A percentile compares a stretch with the other conserved stretches of the same genome.
Conservation (phyloP, 1,140 invertebrate genomes). For the Drosophila yakuba region DNA sequence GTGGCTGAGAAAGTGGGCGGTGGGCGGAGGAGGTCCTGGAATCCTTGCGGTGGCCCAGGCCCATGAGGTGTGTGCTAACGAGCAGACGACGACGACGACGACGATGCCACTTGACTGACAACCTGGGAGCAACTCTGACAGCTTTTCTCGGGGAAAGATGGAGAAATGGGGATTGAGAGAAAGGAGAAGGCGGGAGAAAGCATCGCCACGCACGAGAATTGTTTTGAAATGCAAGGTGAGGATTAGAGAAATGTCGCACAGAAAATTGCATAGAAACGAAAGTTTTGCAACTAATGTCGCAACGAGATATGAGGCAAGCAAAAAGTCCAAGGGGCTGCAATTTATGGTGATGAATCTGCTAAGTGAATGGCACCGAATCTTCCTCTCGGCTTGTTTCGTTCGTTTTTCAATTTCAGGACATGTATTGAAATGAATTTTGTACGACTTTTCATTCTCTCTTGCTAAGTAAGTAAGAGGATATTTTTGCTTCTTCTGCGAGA, state of each 20-base stretch:
- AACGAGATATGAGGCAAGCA: slow-evolving; percentile 24
- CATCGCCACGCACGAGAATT: slow-evolving; percentile 62
- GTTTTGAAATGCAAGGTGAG: slow-evolving; percentile 75
- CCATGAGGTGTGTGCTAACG: slow-evolving; percentile 71
- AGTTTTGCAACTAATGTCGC: slow-evolving; percentile 64
- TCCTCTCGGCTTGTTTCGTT: slow-evolving; percentile 5
- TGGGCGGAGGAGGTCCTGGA: not conserved
- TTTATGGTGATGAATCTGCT: slow-evolving; percentile 42
- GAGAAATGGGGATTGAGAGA: not conserved
- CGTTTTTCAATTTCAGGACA: slow-evolving; percentile 3
- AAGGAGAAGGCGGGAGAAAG: not conserved
- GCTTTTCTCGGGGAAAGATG: slow-evolving; percentile 16
- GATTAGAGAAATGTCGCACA: slow-evolving; percentile 69
- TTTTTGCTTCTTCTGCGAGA: not conserved
- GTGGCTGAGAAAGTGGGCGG: not conserved
- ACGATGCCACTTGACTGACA: slow-evolving; percentile 77
- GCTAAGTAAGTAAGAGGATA: not conserved
- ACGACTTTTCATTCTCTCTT: not conserved
- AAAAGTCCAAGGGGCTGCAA: slow-evolving; percentile 17
- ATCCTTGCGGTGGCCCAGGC: slow-evolving; percentile 46
- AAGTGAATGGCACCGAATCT: slow-evolving; percentile 31
- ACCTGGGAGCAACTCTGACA: slow-evolving; percentile 51
- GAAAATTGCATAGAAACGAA: slow-evolving; percentile 67
- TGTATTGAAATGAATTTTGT: slow-evolving; percentile 10
- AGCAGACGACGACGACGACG: slow-evolving; percentile 54